phyloP scores from a whole-genome alignment of 2,113 vertebrate genomes.

The Mormyrus lacerda region DNA sequence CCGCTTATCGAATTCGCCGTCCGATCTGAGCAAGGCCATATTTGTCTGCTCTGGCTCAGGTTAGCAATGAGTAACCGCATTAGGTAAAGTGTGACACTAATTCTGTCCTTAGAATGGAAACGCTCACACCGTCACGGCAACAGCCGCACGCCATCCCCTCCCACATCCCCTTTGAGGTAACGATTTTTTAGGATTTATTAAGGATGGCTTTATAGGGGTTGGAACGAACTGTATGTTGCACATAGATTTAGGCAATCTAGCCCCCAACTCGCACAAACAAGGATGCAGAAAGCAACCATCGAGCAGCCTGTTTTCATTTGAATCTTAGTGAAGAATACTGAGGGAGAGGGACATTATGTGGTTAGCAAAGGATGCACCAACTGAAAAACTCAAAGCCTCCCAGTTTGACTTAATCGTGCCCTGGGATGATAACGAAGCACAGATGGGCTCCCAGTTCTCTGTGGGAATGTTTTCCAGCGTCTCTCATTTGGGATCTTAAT shows the following conservation, averaged over 20 bases:
- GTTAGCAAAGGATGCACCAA: neutral
- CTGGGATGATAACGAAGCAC: neutral
- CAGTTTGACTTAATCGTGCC: neutral
- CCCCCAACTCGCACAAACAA: neutral
- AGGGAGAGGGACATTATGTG: neutral
- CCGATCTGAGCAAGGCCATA: neutral
- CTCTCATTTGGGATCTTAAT: neutral
- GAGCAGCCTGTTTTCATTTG: neutral
- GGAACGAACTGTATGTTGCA: neutral
- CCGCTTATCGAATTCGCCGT: neutral
- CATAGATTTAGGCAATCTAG: neutral
- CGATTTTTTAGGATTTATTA: neutral
- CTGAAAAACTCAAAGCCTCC: neutral
- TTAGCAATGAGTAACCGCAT: neutral
- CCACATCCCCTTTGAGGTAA: neutral
- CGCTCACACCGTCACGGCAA: neutral
- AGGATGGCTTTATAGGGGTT: neutral
- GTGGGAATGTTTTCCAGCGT: neutral
- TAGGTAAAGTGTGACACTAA: neutral
- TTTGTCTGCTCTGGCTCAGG: neutral
- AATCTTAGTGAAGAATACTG: neutral
- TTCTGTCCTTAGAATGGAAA: neutral
- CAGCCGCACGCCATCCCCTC: neutral
- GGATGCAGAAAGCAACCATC: neutral
- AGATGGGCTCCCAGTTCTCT: neutral